These are phyloP conservation scores for Actias luna DNA, from an alignment of 2,888 invertebrate species.

Conservation along the genomic window DNA sequence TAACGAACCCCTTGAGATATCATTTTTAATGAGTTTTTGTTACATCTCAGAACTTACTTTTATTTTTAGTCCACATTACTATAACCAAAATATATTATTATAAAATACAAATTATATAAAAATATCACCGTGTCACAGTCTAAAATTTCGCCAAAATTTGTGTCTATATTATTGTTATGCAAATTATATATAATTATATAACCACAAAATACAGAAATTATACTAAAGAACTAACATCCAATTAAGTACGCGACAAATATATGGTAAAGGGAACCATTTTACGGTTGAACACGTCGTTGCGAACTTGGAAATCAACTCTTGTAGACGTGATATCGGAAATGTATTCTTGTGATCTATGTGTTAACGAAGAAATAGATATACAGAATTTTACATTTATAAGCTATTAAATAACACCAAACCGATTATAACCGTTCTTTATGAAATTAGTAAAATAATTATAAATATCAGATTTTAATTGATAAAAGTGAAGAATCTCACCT, in stretches of 20 bases:
- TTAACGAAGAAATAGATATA: constrained; percentile 12
- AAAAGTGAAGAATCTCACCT: too few species aligned
- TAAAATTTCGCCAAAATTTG: too few species aligned
- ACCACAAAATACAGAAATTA: background rate
- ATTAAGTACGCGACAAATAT: constrained; percentile 22
- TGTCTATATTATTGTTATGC: too few species aligned
- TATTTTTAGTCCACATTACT: too few species aligned
- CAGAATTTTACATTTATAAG: background rate
- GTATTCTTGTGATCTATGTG: constrained; percentile 10
- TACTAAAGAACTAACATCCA: background rate
- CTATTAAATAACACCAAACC: background rate
- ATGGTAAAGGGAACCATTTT: constrained; percentile 37
- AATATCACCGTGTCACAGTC: too few species aligned
- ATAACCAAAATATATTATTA: too few species aligned
- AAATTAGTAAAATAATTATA: background rate
- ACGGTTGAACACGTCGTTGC: constrained; percentile 26
- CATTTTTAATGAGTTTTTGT: too few species aligned
- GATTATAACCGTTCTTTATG: background rate
- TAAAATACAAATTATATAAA: too few species aligned
- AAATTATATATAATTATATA: background rate
- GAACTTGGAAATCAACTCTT: constrained; percentile 21
- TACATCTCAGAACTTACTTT: too few species aligned
- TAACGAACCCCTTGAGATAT: too few species aligned
- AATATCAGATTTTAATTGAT: background rate
- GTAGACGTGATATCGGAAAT: constrained; percentile 19